phyloP scores from a whole-genome alignment of 2,113 vertebrate genomes.

The Brachirus orientalis region DNA sequence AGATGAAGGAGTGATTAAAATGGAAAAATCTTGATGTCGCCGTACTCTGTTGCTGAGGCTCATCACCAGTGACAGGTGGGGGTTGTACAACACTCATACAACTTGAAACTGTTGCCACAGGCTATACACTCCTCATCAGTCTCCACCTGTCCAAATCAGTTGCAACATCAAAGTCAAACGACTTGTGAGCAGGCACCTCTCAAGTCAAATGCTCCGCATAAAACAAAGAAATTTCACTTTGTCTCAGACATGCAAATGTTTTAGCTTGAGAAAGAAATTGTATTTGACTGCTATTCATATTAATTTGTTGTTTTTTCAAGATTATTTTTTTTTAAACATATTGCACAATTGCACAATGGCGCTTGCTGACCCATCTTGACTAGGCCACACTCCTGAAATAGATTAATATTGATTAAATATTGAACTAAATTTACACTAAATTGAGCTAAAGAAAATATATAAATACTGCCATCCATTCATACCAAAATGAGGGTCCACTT shows the following conservation, averaged over 20 bases:
- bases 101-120: slow-evolving; percentile 80
- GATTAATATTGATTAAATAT: too few relatives aligned
- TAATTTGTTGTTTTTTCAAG: too few relatives aligned
- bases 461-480: too few relatives aligned
- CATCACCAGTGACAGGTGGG: slow-evolving; percentile 74
- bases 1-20: slow-evolving; percentile 77
- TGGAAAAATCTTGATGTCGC: slow-evolving; percentile 73
- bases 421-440: too few relatives aligned
- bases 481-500: too few relatives aligned
- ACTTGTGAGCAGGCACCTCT: slow-evolving; percentile 55
- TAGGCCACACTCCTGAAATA: too few relatives aligned
- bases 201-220: slow-evolving; percentile 39
- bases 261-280: not conserved
- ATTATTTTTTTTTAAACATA: too few relatives aligned
- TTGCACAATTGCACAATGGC: too few relatives aligned
- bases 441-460: too few relatives aligned
- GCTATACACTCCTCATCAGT: slow-evolving; percentile 80
- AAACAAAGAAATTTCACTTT: slow-evolving; percentile 20
- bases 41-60: slow-evolving; percentile 66
- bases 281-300: too few relatives aligned
- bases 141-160: slow-evolving; percentile 76
- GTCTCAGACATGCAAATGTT: not conserved
- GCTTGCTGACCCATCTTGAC: too few relatives aligned
- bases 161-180: slow-evolving; percentile 55
- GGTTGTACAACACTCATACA: slow-evolving; percentile 71